Conservation (phyloP, 1,140 invertebrate species). For the Plectrocnemia conspersa region DNA sequence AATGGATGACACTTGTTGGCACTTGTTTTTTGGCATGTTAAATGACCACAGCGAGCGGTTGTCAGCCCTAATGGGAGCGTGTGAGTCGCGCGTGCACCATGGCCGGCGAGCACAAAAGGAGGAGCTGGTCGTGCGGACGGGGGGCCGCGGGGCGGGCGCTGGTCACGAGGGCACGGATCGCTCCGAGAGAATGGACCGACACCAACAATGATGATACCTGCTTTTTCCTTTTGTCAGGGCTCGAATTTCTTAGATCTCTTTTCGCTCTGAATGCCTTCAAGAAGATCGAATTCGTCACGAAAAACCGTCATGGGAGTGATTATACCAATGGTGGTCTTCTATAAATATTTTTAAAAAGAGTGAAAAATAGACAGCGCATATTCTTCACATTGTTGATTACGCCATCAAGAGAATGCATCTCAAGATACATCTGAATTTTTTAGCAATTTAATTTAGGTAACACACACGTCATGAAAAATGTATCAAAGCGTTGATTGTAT, state of each 20-base stretch:
- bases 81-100: conserved; percentile 9
- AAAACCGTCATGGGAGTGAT: neutral
- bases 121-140: conserved; percentile 6
- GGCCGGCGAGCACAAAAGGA: conserved; percentile 17
- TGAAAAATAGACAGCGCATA: neutral
- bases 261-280: too few species aligned
- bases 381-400: neutral
- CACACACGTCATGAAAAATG: too few species aligned
- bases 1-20: too few species aligned
- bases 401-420: neutral
- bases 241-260: too few species aligned
- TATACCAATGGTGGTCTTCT: neutral
- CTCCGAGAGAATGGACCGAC: too few species aligned
- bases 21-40: too few species aligned
- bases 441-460: too few species aligned
- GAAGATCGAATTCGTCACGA: too few species aligned
- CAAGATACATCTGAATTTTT: too few species aligned
- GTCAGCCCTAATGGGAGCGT: too few species aligned
- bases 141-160: conserved; percentile 10
- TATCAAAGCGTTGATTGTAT: too few species aligned
- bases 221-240: conserved; percentile 25
- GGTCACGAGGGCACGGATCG: conserved; percentile 35
- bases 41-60: too few species aligned
- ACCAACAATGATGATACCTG: conserved; percentile 31
- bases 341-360: neutral